Evolutionary conservation across 2,113 vertebrate genomes (phyloP).

Genomic region (Sturnus vulgaris): DNA sequence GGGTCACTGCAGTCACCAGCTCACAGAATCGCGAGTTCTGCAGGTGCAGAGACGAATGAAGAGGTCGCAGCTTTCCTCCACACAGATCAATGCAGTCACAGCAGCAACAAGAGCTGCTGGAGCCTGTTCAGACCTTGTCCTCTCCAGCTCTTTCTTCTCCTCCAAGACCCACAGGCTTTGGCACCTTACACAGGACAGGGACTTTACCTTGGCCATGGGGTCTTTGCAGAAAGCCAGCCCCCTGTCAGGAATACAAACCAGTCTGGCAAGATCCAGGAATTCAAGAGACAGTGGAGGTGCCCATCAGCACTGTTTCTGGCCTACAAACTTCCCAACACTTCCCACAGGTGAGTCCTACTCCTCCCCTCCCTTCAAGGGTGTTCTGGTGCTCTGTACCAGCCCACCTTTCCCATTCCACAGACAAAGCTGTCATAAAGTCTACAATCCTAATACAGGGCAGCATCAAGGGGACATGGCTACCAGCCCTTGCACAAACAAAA

Average conservation of each 20-base stretch:
- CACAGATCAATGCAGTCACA: neutral
- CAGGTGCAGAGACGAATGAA: rapidly evolving
- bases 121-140: neutral
- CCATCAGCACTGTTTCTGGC: neutral
- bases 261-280: neutral
- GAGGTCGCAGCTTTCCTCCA: neutral
- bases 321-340: neutral
- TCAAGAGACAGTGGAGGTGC: neutral
- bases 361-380: neutral
- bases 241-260: neutral
- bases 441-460: neutral
- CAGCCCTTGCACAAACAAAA: slow-evolving; percentile 48
- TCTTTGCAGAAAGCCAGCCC: neutral
- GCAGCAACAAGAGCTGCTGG: neutral
- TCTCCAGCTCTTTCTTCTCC: neutral
- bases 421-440: neutral
- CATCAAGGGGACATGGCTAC: neutral
- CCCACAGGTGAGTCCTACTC: neutral
- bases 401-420: neutral
- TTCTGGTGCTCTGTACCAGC: neutral
- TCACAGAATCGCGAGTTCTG: rapidly evolving
- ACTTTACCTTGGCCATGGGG: neutral
- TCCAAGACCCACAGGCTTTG: neutral
- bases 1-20: neutral
- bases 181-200: neutral